A percentile compares a stretch with the other conserved stretches of the same genome.
phyloP scores from a whole-genome alignment of 2,113 vertebrate genomes.

The Odontesthes bonariensis region DNA sequence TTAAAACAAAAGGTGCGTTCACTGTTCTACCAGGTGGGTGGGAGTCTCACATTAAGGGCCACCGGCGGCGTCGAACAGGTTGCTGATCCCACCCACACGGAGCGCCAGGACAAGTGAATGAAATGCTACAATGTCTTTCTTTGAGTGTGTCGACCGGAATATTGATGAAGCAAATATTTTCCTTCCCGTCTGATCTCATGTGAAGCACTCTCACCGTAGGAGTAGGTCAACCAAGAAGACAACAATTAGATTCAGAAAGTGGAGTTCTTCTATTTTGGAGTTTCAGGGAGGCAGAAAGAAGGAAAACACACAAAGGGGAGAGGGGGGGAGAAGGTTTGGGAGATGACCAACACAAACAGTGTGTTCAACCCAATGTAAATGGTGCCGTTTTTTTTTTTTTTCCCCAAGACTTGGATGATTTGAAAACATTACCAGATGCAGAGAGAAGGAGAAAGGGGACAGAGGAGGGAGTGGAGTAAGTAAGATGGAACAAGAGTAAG shows the following conservation, averaged over 20 bases:
- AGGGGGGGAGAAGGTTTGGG: slow-evolving; percentile 63
- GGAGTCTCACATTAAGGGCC: slow-evolving; percentile 47
- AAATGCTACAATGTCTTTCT: slow-evolving; percentile 39
- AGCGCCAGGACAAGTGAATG: slow-evolving; percentile 44
- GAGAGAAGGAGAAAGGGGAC: neutral
- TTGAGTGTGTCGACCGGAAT: slow-evolving; percentile 32
- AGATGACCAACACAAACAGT: slow-evolving; percentile 74
- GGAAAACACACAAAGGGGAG: slow-evolving; percentile 35
- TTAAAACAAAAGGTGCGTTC: slow-evolving; percentile 64
- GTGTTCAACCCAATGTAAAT: slow-evolving; percentile 59
- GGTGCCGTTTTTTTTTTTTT: slow-evolving; percentile 48
- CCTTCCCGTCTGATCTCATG: slow-evolving; percentile 37
- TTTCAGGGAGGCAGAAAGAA: slow-evolving; percentile 20
- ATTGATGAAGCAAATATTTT: slow-evolving; percentile 63
- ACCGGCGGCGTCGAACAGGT: slow-evolving; percentile 40
- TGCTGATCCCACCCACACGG: slow-evolving; percentile 62
- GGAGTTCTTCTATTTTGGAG: slow-evolving; percentile 41
- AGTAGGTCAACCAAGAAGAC: slow-evolving; percentile 38
- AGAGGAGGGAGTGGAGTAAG: neutral
- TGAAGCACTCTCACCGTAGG: slow-evolving; percentile 44
- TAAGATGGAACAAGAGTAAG: neutral
- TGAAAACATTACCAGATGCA: slow-evolving; percentile 70
- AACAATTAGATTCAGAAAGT: slow-evolving; percentile 35
- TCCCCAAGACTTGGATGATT: slow-evolving; percentile 31
- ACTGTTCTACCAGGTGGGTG: slow-evolving; percentile 57